Evolutionary conservation across 2,113 vertebrate species (phyloP).

Genomic region (Myiopsitta monachus): DNA sequence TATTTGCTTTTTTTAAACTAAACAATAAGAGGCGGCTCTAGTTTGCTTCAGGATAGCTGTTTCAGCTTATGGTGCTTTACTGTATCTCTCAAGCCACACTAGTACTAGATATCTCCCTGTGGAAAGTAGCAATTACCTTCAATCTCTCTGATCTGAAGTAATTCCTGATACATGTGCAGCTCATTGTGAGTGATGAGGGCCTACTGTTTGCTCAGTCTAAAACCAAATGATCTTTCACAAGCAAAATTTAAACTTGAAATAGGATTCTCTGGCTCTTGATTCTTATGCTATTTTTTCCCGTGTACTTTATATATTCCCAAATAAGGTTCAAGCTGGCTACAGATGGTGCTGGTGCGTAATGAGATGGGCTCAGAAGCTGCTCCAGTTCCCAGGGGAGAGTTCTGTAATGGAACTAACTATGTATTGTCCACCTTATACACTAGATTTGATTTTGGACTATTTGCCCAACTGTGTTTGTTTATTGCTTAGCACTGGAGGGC

Average conservation of each 20-base stretch:
- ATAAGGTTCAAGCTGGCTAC: constrained; percentile 90
- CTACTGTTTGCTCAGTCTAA: constrained; percentile 94
- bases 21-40: constrained; percentile 3
- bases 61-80: constrained; percentile 54
- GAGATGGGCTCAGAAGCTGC: constrained; percentile 81
- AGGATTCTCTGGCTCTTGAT: constrained; percentile 92
- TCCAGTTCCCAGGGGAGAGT: constrained; percentile 84
- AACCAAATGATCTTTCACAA: constrained; percentile 97
- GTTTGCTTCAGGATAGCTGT: constrained; percentile 20
- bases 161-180: constrained; percentile 87
- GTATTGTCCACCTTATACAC: constrained; percentile 83
- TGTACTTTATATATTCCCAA: constrained; percentile 93
- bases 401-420: constrained; percentile 88
- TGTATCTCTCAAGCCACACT: constrained; percentile 53
- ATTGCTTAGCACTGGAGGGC: constrained; percentile 81
- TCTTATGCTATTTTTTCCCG: constrained; percentile 85
- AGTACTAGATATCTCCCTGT: constrained; percentile 73
- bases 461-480: constrained; percentile 87
- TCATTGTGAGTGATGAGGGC: constrained; percentile 95
- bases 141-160: constrained; percentile 89
- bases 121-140: constrained; percentile 87
- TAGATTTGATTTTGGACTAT: constrained; percentile 92
- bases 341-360: constrained; percentile 93
- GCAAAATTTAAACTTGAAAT: constrained; percentile 99
- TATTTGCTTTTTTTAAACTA: neutral